These are phyloP conservation scores for Myzus persicae DNA, from an alignment of 1,140 invertebrate genomes.

Conservation along the genomic window DNA sequence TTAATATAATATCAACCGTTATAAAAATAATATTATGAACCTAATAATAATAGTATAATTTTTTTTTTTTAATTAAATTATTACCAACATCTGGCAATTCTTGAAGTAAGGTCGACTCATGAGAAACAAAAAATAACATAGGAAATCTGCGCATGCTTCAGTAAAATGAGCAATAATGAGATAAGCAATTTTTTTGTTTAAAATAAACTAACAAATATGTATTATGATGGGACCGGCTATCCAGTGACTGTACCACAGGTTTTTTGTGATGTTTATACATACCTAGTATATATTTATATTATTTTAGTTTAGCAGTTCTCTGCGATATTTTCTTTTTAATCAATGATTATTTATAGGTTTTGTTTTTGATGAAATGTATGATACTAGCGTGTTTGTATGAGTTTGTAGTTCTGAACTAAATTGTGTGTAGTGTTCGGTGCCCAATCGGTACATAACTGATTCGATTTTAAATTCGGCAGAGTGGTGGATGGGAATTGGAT, in stretches of 20 bases:
- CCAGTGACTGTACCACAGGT: too few species aligned
- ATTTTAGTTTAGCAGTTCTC: too few species aligned
- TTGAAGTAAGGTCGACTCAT: too few species aligned
- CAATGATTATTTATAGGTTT: neutral
- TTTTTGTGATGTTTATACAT: too few species aligned
- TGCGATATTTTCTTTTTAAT: neutral
- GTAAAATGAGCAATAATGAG: neutral
- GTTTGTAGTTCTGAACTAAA: neutral
- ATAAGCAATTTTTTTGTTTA: neutral
- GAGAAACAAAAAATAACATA: neutral
- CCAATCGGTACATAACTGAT: neutral
- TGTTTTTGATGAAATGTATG: neutral
- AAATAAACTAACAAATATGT: too few species aligned
- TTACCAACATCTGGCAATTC: too few species aligned
- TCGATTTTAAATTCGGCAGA: neutral
- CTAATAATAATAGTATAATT: too few species aligned
- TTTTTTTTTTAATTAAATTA: too few species aligned
- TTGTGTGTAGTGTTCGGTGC: neutral
- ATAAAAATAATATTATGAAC: neutral
- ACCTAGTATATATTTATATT: too few species aligned
- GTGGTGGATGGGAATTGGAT: too few species aligned
- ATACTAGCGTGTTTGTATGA: neutral
- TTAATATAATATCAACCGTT: too few species aligned
- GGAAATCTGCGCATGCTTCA: neutral
- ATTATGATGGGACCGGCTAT: too few species aligned